These are phyloP conservation scores for Mycteria americana DNA, from an alignment of 2,797 vertebrate genomes.

Conservation along the genomic window DNA sequence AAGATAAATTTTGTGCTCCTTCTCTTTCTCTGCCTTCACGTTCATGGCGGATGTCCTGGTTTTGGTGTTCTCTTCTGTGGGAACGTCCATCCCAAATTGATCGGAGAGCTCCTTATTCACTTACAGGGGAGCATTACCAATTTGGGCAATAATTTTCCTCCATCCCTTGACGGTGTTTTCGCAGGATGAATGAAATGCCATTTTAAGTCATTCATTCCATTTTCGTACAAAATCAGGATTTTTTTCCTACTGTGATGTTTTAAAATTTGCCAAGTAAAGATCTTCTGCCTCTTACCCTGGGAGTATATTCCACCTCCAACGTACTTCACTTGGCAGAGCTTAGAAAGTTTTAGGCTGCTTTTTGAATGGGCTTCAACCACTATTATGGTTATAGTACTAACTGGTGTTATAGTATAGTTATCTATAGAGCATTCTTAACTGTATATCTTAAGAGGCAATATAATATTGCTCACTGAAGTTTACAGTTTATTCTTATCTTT, in stretches of 20 bases:
- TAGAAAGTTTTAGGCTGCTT: background rate
- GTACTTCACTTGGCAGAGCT: background rate
- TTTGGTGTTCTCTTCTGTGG: background rate
- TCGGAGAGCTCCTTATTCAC: rapidly evolving
- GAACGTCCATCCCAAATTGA: background rate
- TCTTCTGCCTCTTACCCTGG: background rate
- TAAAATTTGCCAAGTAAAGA: background rate
- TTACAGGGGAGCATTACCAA: background rate
- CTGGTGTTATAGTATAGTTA: background rate
- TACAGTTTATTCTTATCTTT: background rate
- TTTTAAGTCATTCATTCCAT: background rate
- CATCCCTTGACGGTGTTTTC: background rate
- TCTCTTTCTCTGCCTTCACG: background rate
- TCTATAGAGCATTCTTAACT: background rate
- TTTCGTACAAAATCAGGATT: background rate
- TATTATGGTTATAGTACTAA: background rate
- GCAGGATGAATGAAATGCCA: background rate
- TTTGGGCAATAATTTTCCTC: background rate
- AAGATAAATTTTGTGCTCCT: background rate
- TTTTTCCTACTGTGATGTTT: background rate
- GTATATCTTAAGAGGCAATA: background rate
- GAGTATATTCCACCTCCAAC: background rate
- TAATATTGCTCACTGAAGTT: background rate
- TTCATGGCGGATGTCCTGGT: background rate
- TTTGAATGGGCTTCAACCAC: background rate